Percentiles rank a stretch among this genome's conserved stretches.
These are phyloP conservation scores for Acleris laterana DNA, from an alignment of 2,888 invertebrate species.

Conservation along the genomic window DNA sequence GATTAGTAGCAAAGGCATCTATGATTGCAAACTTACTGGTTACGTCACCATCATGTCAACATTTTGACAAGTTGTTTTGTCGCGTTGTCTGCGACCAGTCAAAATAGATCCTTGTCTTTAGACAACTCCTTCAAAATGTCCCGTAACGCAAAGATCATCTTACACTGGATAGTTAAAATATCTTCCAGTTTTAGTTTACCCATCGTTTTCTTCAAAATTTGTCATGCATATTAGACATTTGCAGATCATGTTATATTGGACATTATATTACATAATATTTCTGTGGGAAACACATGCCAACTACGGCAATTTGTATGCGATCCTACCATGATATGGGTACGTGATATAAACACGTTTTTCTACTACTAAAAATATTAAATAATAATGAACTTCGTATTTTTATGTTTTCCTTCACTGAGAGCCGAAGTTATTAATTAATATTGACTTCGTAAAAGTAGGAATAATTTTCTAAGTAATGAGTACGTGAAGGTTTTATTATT, in stretches of 20 bases:
- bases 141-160: constrained; percentile 35
- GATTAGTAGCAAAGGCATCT: constrained; percentile 32
- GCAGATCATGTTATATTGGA: constrained; percentile 10
- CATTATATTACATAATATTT: constrained; percentile 2
- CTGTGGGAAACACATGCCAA: constrained; percentile 56
- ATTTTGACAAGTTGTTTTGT: constrained; percentile 63
- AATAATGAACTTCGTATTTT: constrained; percentile 5
- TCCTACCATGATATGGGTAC: constrained; percentile 48
- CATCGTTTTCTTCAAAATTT: neutral
- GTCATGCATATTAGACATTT: neutral
- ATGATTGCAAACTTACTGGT: constrained; percentile 43
- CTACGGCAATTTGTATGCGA: constrained; percentile 50
- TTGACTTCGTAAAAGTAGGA: neutral
- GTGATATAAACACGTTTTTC: constrained; percentile 53
- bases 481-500: too few species aligned
- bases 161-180: constrained; percentile 40
- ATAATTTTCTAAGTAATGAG: too few species aligned
- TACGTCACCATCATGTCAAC: constrained; percentile 64
- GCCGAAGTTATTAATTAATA: neutral
- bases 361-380: constrained; percentile 44
- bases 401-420: neutral
- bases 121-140: neutral
- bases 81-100: constrained; percentile 57
- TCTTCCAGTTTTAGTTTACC: constrained; percentile 36
- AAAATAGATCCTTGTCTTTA: constrained; percentile 44